Evolutionary conservation across 1,140 invertebrate species (phyloP), one percentile per base, ranked within the genome.

Genomic region (Zaprionus kolodkinae): DNA sequence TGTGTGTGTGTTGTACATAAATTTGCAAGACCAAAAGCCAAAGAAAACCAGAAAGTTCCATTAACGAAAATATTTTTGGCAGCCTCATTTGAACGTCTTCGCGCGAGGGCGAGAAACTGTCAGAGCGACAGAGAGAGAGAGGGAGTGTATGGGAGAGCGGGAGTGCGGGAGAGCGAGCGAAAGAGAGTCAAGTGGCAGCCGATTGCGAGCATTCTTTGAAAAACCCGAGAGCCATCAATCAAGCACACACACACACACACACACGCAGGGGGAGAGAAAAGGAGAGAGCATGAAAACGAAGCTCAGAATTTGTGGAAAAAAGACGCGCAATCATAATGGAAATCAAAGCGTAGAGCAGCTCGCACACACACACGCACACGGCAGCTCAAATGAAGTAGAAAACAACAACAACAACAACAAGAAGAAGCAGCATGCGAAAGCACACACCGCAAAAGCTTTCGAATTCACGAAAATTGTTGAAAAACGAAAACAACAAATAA

Each of bases 41-140:
- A 85, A 85, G 83, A 85, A 86, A 81, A 81, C 81, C 81, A 86
- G 83, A 85, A 85, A 86, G 81, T 85, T 85, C 81, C 83, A 86
- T 86, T 86, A 84, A 85, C 81, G 76, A 81, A 85, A 82, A 85
- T 78, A 85, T 87, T 85, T 86, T 85, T 82, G 81, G 79, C 83
- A 85, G 81, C 81, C 81, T 84, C 81, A 71, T 87, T 83, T 67
- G 77, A 43, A 54, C 66, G 68, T 70, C 45, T 72, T 66, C 43
- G 52, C 15, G 13, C 15, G 13, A 5, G 40, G 25, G 25, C 35
- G 11, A 52, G 25, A 30, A 30, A 30, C 27, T 30, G 27, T 30
- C 27, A 55, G 35, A 56, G 21, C 6, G 25, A 54, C 13, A 40
- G 63, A 17, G 10, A 55, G 63, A 30, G 21, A 35, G 35, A 25